Base-by-base conservation (phyloP, 1,140 invertebrate species). In the Drosophila aff. region DNA sequence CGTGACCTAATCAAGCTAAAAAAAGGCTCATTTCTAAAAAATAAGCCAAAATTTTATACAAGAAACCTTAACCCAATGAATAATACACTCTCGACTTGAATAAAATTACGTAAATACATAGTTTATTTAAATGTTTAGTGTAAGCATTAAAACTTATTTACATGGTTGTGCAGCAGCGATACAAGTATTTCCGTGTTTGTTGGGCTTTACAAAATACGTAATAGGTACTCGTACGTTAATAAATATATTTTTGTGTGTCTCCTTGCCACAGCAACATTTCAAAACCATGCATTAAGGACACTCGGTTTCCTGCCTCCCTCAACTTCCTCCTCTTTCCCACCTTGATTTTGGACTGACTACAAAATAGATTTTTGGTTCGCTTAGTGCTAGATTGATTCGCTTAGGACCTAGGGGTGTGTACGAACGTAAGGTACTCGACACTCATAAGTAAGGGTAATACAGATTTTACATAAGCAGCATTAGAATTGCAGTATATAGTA, bases 91-190 rank as follows among this genome's bases (percentile, higher is more conserved):
- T 3, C 6, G 9, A 36, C 47, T 41, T 60, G 53, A 46, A 78
- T 74, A 78, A 84, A 81, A 79, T 82, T 79, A 73, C 21, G 72
- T 87, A 86, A 86, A 79, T 89, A 80, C 58, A 87, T 80, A 8
- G 38, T 83, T 83, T 87, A 87, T 78, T 72, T 82, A 60, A 73
- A 31, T 82, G 63, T 80, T 69, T 71, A 68, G 49, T 50, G 57
- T 64, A 86, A 75, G 64, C 58, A 61, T 87, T 83, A 89, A 87
- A 87, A 87, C 84, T 89, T 87, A 87, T 87, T 78, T 87, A 87
- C 84, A 87, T 75, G 81, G 63, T 83, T 89, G 84, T 87, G 84
- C 81, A 87, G 67, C 79, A 81, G 84, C 81, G 73, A 89, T 77
- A 78, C 73, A 83, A 59, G 43, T 68, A 61, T 68, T 72, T 64